Conservation (phyloP, 1,140 invertebrate species). For the Pseudomyrmex pallidus region DNA sequence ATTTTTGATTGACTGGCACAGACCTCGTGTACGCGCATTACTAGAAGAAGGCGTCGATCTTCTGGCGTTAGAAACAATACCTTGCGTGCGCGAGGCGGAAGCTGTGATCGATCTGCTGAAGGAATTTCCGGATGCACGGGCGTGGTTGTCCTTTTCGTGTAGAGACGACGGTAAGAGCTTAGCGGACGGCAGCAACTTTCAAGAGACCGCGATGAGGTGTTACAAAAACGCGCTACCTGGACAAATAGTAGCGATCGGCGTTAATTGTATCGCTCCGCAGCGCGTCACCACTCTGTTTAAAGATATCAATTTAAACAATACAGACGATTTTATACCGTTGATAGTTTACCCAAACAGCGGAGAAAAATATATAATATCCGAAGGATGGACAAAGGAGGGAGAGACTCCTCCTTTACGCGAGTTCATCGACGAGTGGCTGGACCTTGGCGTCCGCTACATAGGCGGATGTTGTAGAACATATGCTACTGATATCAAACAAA, state of each 20-base stretch:
- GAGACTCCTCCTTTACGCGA: conserved; percentile 85
- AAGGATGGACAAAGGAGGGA: conserved; percentile 87
- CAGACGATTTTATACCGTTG: conserved; percentile 82
- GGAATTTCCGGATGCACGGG: conserved; percentile 90
- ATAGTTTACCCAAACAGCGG: conserved; percentile 92
- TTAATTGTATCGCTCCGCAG: conserved; percentile 93
- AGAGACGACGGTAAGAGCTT: conserved; percentile 88
- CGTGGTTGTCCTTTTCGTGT: conserved; percentile 94
- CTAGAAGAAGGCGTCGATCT: conserved; percentile 92
- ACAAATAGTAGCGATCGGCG: conserved; percentile 92
- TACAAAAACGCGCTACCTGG: conserved; percentile 87
- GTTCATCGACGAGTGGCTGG: conserved; percentile 89
- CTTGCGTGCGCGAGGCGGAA: conserved; percentile 92
- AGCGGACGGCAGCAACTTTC: conserved; percentile 91
- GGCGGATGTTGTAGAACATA: conserved; percentile 93
- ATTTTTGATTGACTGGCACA: conserved; percentile 92
- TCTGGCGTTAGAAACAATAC: conserved; percentile 96
- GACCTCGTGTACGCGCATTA: conserved; percentile 90
- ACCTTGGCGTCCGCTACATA: conserved; percentile 89
- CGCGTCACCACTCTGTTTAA: conserved; percentile 86
- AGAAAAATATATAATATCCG: conserved; percentile 86
- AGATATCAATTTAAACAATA: conserved; percentile 81
- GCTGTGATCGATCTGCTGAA: conserved; percentile 91
- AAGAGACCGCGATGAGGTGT: conserved; percentile 87
- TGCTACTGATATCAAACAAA: conserved; percentile 87